Evolutionary conservation across 2,113 vertebrate genomes (phyloP).

Genomic region (Columba janthina): DNA sequence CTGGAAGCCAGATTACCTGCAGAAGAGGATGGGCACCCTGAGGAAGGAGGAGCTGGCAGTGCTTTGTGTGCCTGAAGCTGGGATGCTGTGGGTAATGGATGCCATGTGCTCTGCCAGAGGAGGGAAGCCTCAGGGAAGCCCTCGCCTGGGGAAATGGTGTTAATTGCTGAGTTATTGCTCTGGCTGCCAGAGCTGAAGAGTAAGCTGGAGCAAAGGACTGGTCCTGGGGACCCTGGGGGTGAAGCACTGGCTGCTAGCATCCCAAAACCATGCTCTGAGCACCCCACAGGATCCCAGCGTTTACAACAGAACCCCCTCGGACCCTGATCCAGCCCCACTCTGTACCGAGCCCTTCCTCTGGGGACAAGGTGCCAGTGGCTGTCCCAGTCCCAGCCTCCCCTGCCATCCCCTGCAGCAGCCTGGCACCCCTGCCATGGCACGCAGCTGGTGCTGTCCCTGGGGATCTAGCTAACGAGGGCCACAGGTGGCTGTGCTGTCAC

Average conservation of each 20-base stretch:
- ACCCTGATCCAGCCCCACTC: background rate
- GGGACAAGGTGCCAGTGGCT: background rate
- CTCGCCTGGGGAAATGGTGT: background rate
- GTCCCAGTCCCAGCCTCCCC: background rate
- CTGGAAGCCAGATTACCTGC: background rate
- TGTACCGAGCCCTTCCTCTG: background rate
- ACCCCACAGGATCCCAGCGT: background rate
- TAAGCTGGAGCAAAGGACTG: background rate
- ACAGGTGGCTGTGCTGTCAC: background rate
- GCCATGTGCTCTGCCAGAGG: background rate
- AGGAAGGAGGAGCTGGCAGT: background rate
- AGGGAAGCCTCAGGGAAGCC: background rate
- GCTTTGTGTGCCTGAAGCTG: background rate
- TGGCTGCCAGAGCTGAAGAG: background rate
- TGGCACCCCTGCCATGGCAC: background rate
- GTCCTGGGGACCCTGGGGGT: background rate
- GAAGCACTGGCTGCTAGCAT: background rate
- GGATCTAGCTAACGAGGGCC: background rate
- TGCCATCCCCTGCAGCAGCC: background rate
- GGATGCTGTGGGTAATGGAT: accelerated
- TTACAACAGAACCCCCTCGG: accelerated
- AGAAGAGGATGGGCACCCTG: background rate
- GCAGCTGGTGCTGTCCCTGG: accelerated
- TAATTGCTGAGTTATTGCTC: background rate
- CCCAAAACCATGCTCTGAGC: background rate